These are phyloP conservation scores for Propithecus coquereli DNA, from an alignment of 2,113 vertebrate genomes.

Conservation along the genomic window DNA sequence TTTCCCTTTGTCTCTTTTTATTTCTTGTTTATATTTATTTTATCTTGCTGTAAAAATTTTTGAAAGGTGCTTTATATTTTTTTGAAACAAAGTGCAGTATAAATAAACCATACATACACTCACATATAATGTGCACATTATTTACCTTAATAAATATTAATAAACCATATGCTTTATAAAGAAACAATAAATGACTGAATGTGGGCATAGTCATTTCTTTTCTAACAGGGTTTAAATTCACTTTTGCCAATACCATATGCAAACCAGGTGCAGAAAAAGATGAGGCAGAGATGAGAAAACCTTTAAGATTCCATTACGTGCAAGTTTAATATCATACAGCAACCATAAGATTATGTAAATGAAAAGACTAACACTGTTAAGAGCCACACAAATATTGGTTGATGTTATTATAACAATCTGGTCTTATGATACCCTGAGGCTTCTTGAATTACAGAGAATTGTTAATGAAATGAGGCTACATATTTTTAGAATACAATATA, in stretches of 20 bases:
- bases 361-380: conserved; percentile 54
- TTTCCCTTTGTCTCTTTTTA: conserved; percentile 4
- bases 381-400: conserved; percentile 30
- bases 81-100: background rate
- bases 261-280: conserved; percentile 31
- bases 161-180: conserved; percentile 19
- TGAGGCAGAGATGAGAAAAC: background rate
- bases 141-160: conserved; percentile 20
- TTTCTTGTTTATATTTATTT: conserved; percentile 48
- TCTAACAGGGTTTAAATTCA: conserved; percentile 25
- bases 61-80: conserved; percentile 1
- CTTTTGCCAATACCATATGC: conserved; percentile 7
- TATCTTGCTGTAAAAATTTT: background rate
- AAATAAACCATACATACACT: conserved; percentile 34
- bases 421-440: conserved; percentile 19
- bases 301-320: background rate
- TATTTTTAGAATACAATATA: conserved; percentile 49
- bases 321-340: background rate
- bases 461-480: conserved; percentile 54
- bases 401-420: conserved; percentile 55
- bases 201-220: background rate
- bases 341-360: conserved; percentile 59
- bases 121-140: background rate
- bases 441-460: conserved; percentile 38
- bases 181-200: background rate